These are phyloP conservation scores for Xiphorhynchus erythropygius DNA, from an alignment of 2,797 vertebrate genomes.

Conservation along the genomic window DNA sequence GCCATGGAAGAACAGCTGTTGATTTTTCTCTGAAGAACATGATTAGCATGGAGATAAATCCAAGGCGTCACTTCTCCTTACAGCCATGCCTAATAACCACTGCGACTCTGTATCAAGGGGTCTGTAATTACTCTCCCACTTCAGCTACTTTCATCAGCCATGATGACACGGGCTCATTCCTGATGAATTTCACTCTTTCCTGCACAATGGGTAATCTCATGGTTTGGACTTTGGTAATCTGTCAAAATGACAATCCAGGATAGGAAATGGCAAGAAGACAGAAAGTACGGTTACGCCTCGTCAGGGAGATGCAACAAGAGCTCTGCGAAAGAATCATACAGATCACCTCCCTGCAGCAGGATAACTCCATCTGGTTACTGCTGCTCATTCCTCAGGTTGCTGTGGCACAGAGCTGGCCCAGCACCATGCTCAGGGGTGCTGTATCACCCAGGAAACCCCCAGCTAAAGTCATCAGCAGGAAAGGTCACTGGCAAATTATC, in stretches of 20 bases:
- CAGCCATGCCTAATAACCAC: conserved; percentile 57
- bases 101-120: neutral
- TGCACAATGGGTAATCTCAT: conserved; percentile 45
- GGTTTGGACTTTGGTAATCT: conserved; percentile 45
- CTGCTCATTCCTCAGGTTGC: neutral
- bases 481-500: conserved; percentile 51
- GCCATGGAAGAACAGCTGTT: conserved; percentile 66
- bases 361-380: neutral
- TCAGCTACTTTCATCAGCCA: conserved; percentile 54
- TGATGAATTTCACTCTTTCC: conserved; percentile 36
- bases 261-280: conserved; percentile 41
- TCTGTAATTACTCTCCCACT: conserved; percentile 57
- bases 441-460: neutral
- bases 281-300: conserved; percentile 21
- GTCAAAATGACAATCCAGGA: conserved; percentile 56
- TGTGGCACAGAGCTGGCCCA: neutral
- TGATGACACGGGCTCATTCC: conserved; percentile 28
- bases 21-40: conserved; percentile 70
- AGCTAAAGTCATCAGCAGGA: neutral
- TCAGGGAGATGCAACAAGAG: conserved; percentile 46
- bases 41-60: conserved; percentile 71
- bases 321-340: neutral
- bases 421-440: neutral
- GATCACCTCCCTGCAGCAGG: neutral
- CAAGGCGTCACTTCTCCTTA: conserved; percentile 41